Base-by-base conservation (phyloP, 2,797 vertebrate genomes). In the Steatocranus sp. region DNA sequence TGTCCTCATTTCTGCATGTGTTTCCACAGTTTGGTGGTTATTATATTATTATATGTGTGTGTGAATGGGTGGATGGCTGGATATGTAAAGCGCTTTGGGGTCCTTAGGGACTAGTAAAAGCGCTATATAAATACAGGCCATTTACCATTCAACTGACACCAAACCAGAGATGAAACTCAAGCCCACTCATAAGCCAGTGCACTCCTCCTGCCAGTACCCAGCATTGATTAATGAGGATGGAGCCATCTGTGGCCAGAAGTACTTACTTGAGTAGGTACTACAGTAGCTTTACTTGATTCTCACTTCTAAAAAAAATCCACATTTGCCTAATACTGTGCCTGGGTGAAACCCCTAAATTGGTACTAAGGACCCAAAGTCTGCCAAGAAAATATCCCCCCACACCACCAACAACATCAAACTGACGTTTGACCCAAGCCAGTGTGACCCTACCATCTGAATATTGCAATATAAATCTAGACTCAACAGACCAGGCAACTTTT, bases 361-460 rank as follows among this genome's bases (percentile, higher is more conserved):
- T 34, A 58, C 56, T 58, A 58, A 58, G 56, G 17, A 27, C 12
- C 23, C 23, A 32, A 61, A 61, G 56, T 36, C 17, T 61, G 6
- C 56, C 10, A 36, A 61, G 1, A 11, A 61, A 61, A 36, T 1
- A 36, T 63, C 18, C 7, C 10, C 3, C 32, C 18, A 36, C 58
- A 63, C 32, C 58, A 63, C 11, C 58, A 20, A 1, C 34, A 23
- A 14, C 58, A 38, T 20, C 32, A 63, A 63, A 20, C 34, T 36
- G 7, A 38, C 1, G 0, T 63, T 38, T 36, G n/a, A 36, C 0
- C 38, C 34, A 66, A n/a, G 17, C 30, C 56, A 61, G 30, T 34
- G 27, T 61, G 56, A 61, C 30, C 30, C 18, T 61, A 1, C 10
- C 30, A 61, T 61, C 30, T n/a, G 11, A 61, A 61, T 61, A 34